A percentile compares a stretch with the other conserved stretches of the same genome.
These are phyloP conservation scores for Lophochroa leadbeateri DNA, from an alignment of 2,113 vertebrate species.

Conservation along the genomic window DNA sequence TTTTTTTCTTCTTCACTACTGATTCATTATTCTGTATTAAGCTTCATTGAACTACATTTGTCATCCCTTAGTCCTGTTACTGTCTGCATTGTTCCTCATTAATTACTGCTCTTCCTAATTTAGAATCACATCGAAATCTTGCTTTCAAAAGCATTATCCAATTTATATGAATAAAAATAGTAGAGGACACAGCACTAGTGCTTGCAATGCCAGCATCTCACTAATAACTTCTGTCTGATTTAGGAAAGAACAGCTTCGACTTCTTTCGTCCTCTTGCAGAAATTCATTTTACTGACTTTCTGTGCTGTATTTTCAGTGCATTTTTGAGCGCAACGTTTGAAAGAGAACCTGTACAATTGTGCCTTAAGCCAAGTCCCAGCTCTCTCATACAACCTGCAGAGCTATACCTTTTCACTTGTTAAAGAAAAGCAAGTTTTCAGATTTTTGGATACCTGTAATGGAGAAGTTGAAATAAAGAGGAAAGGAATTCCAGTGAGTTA, in stretches of 20 bases:
- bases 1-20: not conserved
- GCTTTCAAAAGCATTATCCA: constrained; percentile 46
- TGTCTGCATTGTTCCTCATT: constrained; percentile 55
- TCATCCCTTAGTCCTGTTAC: constrained; percentile 59
- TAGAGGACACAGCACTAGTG: constrained; percentile 7
- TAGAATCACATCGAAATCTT: constrained; percentile 42
- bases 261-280: constrained; percentile 2
- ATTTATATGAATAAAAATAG: constrained; percentile 48
- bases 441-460: not conserved
- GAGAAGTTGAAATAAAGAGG: not conserved
- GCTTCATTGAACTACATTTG: constrained; percentile 48
- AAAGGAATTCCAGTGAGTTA: not conserved
- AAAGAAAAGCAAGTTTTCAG: not conserved
- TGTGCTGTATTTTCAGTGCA: not conserved
- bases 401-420: not conserved
- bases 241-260: not conserved
- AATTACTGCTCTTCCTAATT: constrained; percentile 61
- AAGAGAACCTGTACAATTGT: not conserved
- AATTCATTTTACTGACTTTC: not conserved
- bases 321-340: not conserved
- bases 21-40: constrained; percentile 62
- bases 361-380: not conserved
- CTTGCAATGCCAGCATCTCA: not conserved
- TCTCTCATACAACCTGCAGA: not conserved
- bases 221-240: constrained; percentile 9